Evolutionary conservation across 2,888 invertebrate species (phyloP).

Genomic region (Thysanoteuthis rhombus): DNA sequence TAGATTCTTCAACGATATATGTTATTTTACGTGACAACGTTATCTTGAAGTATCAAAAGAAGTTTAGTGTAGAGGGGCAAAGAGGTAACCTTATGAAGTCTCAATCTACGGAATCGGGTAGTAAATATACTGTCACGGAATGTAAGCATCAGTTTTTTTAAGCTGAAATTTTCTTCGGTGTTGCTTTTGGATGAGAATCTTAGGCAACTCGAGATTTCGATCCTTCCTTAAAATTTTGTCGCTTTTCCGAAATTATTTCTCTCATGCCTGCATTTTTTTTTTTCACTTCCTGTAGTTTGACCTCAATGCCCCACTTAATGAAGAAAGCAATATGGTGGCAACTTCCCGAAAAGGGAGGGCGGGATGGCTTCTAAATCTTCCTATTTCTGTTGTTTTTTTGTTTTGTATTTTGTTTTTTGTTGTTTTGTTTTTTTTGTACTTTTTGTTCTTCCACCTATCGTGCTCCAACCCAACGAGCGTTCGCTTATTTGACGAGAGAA

Average conservation of each 20-base stretch:
- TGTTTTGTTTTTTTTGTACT: background rate
- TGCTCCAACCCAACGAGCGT: background rate
- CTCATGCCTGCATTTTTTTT: background rate
- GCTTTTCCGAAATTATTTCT: background rate
- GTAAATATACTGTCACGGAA: too few species aligned
- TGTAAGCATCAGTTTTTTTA: background rate
- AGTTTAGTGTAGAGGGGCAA: too few species aligned
- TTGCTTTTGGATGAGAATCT: background rate
- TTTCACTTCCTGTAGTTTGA: conserved; percentile 12
- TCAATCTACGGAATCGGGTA: too few species aligned
- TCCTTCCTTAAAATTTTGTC: background rate
- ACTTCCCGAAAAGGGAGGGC: background rate
- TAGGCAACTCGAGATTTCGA: too few species aligned
- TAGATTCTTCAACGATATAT: too few species aligned
- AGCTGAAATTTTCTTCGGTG: background rate
- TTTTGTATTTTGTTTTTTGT: background rate
- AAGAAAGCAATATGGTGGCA: background rate
- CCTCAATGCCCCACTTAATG: background rate
- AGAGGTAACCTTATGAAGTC: too few species aligned
- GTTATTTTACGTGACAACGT: too few species aligned
- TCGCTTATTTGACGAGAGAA: background rate
- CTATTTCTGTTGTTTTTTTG: background rate
- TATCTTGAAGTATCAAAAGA: too few species aligned
- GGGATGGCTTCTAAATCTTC: background rate
- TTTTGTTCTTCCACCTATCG: background rate